phyloP scores from a whole-genome alignment of 2,113 vertebrate genomes.

The Psammodynastes pulverulentus region DNA sequence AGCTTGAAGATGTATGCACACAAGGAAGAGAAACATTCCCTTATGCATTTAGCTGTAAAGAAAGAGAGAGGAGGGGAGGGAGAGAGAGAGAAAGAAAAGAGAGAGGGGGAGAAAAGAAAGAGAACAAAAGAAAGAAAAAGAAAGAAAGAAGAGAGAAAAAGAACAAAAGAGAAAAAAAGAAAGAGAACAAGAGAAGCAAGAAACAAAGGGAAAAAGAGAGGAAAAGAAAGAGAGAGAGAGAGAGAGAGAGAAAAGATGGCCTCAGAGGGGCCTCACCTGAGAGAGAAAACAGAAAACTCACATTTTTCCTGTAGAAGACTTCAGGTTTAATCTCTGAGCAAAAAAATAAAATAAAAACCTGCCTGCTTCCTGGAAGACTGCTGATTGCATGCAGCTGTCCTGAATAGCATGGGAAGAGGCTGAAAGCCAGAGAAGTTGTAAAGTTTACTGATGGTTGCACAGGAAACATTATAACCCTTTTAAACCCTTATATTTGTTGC shows the following conservation, averaged over 20 bases:
- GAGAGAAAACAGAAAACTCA: not conserved
- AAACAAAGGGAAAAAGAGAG: too few species aligned
- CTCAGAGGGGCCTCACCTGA: not conserved
- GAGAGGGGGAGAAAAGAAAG: too few species aligned
- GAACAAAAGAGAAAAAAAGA: too few species aligned
- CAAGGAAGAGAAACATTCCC: not conserved
- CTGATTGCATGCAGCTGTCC: not conserved
- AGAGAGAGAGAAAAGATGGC: not conserved
- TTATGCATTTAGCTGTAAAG: not conserved
- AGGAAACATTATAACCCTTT: not conserved
- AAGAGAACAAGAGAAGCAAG: too few species aligned
- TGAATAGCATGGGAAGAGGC: not conserved
- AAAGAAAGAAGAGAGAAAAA: too few species aligned
- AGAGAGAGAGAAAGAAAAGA: accelerated
- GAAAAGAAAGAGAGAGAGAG: not conserved
- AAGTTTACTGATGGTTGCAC: not conserved
- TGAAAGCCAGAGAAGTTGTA: not conserved
- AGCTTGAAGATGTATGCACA: not conserved
- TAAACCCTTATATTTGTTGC: not conserved
- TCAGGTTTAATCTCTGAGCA: not conserved
- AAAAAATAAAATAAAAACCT: not conserved
- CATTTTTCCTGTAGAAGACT: not conserved
- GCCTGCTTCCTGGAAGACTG: not conserved
- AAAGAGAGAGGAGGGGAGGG: not conserved
- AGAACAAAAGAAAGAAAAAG: too few species aligned